Evolutionary conservation across 2,113 vertebrate species (phyloP).

Genomic region (Pituophis catenifer): DNA sequence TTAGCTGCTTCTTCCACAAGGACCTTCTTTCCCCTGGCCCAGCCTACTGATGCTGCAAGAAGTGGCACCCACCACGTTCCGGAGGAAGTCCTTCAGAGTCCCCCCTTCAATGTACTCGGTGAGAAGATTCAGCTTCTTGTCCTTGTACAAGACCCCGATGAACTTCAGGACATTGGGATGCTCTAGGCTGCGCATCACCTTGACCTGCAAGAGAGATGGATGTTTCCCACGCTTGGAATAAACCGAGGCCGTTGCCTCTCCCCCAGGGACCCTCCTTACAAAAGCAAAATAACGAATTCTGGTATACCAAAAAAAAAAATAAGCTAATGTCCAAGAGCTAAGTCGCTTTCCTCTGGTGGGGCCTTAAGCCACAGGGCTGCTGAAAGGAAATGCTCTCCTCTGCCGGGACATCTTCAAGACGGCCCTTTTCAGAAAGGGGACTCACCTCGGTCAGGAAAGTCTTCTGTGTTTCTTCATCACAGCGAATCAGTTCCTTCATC

Average conservation of each 20-base stretch:
- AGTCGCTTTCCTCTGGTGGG: background rate
- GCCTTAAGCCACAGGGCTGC: background rate
- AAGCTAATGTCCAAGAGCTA: background rate
- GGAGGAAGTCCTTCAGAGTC: constrained; percentile 92
- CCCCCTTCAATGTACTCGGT: constrained; percentile 96
- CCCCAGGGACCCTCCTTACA: background rate
- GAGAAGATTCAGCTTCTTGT: constrained; percentile 93
- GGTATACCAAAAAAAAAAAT: background rate
- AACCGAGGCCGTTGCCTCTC: background rate
- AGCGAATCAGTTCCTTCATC: constrained; percentile 97
- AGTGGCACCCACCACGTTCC: constrained; percentile 78
- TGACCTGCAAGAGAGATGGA: constrained; percentile 76
- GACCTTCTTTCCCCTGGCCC: background rate
- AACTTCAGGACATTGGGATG: constrained; percentile 93
- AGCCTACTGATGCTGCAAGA: background rate
- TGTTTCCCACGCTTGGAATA: background rate
- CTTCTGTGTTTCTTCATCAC: constrained; percentile 96
- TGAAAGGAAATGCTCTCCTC: background rate
- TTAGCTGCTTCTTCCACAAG: background rate
- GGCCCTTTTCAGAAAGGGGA: background rate
- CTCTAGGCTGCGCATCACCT: constrained; percentile 94
- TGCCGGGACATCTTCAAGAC: background rate
- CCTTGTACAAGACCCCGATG: constrained; percentile 96
- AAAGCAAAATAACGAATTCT: background rate
- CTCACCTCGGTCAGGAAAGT: constrained; percentile 93